These are phyloP conservation scores for Falco punctatus DNA, from an alignment of 2,113 vertebrate species.

Conservation along the genomic window DNA sequence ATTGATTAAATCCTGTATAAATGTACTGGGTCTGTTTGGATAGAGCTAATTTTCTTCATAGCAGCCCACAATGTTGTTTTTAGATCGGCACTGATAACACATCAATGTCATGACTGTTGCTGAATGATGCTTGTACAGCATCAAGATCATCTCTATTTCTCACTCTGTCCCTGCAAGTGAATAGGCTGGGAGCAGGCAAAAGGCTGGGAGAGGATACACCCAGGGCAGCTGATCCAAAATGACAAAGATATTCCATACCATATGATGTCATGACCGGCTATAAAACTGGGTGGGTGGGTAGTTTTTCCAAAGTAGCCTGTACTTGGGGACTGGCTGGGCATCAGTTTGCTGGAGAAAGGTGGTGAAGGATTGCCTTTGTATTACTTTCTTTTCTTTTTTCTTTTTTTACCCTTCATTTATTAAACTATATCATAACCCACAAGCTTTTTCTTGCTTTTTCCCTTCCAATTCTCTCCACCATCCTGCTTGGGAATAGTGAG, in stretches of 20 bases:
- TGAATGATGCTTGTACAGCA: not conserved
- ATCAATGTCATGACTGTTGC: not conserved
- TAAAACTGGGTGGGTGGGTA: not conserved
- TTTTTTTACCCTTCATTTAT: not conserved
- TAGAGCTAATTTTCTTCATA: not conserved
- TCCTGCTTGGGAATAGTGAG: not conserved
- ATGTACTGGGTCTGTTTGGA: not conserved
- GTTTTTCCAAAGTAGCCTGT: not conserved
- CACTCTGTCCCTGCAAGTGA: not conserved
- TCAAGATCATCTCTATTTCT: not conserved
- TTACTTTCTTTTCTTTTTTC: not conserved
- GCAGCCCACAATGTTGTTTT: not conserved
- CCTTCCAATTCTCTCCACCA: fast-evolving
- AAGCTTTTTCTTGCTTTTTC: not conserved
- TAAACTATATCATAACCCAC: not conserved
- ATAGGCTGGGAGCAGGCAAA: not conserved
- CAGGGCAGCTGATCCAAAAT: not conserved
- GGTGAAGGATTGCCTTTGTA: not conserved
- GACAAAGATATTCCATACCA: not conserved
- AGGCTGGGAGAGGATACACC: not conserved
- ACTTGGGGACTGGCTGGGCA: not conserved
- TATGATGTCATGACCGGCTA: not conserved
- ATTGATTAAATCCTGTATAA: not conserved
- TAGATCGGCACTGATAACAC: not conserved
- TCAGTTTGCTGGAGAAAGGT: not conserved